These are phyloP conservation scores for Mirza zaza DNA, from an alignment of 2,113 vertebrate species.

Conservation along the genomic window DNA sequence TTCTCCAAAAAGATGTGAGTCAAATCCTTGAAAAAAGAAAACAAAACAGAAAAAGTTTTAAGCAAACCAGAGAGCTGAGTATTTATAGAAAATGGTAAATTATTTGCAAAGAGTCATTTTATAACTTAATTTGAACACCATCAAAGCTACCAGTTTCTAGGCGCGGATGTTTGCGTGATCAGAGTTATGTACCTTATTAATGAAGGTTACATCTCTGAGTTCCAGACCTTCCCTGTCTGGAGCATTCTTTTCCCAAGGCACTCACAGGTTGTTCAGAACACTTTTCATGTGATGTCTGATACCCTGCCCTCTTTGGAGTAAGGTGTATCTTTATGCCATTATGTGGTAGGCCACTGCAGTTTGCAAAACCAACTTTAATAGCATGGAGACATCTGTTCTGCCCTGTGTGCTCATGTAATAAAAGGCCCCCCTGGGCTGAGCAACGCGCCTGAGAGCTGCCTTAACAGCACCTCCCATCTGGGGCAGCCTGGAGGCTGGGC, in stretches of 20 bases:
- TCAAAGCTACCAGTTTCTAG: background rate
- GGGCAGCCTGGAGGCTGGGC: background rate
- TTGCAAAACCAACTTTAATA: slow-evolving; percentile 54
- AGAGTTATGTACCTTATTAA: background rate
- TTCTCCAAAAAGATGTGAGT: slow-evolving; percentile 27
- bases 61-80: background rate
- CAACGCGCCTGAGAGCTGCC: background rate
- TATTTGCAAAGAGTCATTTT: slow-evolving; percentile 15
- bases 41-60: background rate
- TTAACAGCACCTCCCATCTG: slow-evolving; percentile 39
- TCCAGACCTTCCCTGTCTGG: background rate
- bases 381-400: background rate
- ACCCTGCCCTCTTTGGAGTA: background rate
- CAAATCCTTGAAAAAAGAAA: slow-evolving; percentile 11
- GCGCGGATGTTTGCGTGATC: background rate
- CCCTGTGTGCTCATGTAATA: background rate
- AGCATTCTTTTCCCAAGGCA: slow-evolving; percentile 1
- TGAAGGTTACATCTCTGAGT: background rate
- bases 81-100: slow-evolving; percentile 27
- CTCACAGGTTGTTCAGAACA: background rate
- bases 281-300: background rate
- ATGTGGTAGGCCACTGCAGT: background rate
- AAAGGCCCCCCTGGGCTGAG: slow-evolving; percentile 11
- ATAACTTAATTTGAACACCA: background rate
- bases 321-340: slow-evolving; percentile 14